A percentile compares a stretch with the other conserved stretches of the same genome.
Evolutionary conservation across 64 coral and sea anemone genomes (phyloP).

Genomic region (Pocillopora verrucosa): DNA sequence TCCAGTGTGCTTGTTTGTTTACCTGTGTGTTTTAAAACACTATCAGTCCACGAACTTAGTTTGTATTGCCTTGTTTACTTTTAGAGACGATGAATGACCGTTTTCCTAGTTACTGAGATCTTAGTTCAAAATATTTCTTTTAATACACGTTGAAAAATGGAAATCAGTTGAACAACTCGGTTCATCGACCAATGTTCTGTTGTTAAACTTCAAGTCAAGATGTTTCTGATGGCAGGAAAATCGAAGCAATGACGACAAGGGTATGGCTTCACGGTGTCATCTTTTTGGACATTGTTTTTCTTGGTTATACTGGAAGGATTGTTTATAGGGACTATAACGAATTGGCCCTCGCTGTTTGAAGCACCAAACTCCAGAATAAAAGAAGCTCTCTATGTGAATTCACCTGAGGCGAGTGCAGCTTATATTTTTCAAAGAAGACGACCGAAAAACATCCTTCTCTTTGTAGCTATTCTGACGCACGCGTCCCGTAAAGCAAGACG

Average conservation of each 20-base stretch:
- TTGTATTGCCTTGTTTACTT: neutral
- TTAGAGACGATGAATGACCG: neutral
- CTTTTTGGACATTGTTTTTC: neutral
- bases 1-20: too few species aligned
- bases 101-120: slow-evolving; percentile 2
- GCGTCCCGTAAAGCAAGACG: slow-evolving; percentile 51
- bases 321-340: neutral
- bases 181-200: neutral
- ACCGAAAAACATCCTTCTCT: slow-evolving; percentile 22
- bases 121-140: neutral
- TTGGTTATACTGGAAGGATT: neutral
- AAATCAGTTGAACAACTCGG: neutral
- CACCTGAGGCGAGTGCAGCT: neutral
- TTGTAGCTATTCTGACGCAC: slow-evolving; percentile 80
- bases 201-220: neutral
- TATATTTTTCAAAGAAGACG: neutral
- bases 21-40: neutral
- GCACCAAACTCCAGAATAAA: slow-evolving; percentile 4
- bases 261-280: neutral
- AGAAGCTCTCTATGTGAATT: slow-evolving; percentile 22
- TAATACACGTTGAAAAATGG: neutral
- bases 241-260: neutral
- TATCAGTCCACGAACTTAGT: neutral
- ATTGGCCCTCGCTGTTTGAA: slow-evolving; percentile 12
- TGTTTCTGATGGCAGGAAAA: neutral